Conservation (phyloP, 2,113 vertebrate species). For the Catharus fuscescens region DNA sequence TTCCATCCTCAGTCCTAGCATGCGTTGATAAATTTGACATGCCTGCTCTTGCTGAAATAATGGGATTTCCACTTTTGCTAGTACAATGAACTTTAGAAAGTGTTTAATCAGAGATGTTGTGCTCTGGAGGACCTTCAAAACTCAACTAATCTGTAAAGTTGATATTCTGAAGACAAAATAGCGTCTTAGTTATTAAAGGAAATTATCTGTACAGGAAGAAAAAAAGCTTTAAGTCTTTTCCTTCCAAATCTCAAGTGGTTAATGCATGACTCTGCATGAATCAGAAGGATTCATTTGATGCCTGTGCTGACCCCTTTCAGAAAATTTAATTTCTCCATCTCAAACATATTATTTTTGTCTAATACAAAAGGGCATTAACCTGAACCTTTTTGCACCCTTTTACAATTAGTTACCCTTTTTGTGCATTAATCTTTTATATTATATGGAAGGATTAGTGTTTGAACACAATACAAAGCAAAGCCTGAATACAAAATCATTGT, state of each 20-base stretch:
- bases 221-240: constrained; percentile 59
- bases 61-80: constrained; percentile 54
- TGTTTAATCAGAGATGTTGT: constrained; percentile 71
- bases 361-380: constrained; percentile 41
- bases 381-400: constrained; percentile 13
- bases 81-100: constrained; percentile 67
- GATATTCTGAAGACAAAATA: constrained; percentile 72
- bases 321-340: constrained; percentile 72
- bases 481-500: constrained; percentile 18
- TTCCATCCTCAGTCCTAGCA: not conserved
- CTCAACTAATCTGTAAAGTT: constrained; percentile 72
- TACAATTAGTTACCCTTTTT: constrained; percentile 60
- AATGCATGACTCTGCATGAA: constrained; percentile 79
- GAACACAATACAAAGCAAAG: constrained; percentile 23
- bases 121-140: constrained; percentile 64
- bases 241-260: constrained; percentile 75
- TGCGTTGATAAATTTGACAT: constrained; percentile 51
- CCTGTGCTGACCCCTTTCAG: constrained; percentile 63
- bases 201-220: constrained; percentile 73
- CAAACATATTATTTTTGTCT: constrained; percentile 62
- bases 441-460: constrained; percentile 46
- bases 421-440: constrained; percentile 50
- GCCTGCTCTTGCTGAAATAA: constrained; percentile 64
- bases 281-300: constrained; percentile 69
- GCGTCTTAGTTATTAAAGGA: constrained; percentile 70